phyloP scores from a whole-genome alignment of 2,113 vertebrate genomes.

The Sinocyclocheilus grahami region DNA sequence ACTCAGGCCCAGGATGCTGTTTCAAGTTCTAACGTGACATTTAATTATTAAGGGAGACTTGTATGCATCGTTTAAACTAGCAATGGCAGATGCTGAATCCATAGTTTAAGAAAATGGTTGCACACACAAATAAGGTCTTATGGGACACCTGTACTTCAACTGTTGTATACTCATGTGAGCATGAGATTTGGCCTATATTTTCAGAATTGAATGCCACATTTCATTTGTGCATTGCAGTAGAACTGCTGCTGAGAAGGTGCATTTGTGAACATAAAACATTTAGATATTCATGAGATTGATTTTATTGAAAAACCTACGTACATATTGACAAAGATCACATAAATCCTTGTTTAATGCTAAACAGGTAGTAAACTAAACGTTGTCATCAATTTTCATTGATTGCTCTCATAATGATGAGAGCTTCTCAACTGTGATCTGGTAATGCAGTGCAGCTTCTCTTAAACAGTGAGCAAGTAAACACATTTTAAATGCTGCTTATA shows the following conservation, averaged over 20 bases:
- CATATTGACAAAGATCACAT: not conserved
- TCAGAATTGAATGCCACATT: not conserved
- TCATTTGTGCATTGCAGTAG: not conserved
- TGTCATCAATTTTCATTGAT: constrained; percentile 4
- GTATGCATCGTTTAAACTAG: not conserved
- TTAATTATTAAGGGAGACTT: not conserved
- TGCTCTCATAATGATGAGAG: not conserved
- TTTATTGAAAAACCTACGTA: not conserved
- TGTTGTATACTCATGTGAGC: not conserved
- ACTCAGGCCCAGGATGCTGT: not conserved
- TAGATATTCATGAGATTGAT: not conserved
- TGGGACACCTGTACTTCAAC: not conserved
- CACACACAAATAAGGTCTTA: not conserved
- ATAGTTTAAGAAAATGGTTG: not conserved
- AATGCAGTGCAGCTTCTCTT: not conserved
- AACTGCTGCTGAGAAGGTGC: not conserved
- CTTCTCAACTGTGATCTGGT: not conserved
- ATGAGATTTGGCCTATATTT: not conserved
- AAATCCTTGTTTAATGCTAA: constrained; percentile 6
- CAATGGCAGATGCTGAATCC: not conserved
- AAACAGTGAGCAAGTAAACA: constrained; percentile 19
- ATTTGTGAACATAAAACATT: not conserved
- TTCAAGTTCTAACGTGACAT: not conserved
- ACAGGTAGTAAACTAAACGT: constrained; percentile 14
- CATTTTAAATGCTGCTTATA: constrained; percentile 42